Base-by-base conservation (phyloP, 2,888 invertebrate genomes). In the Pandemis cinnamomeana region DNA sequence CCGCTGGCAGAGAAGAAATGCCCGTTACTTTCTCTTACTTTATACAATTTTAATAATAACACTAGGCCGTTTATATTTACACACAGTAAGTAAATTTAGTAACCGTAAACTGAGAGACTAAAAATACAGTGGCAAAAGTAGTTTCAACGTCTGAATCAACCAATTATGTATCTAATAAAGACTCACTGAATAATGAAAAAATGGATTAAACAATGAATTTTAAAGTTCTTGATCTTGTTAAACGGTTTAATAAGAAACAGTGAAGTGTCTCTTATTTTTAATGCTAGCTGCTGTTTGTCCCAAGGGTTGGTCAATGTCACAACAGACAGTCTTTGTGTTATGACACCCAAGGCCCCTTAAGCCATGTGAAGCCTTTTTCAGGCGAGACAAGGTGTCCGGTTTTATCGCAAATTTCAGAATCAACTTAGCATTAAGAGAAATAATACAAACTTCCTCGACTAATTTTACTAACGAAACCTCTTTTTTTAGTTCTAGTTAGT, bases 21-120 rank as follows among this genome's bases (percentile, higher is more conserved):
- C 58, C 20, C 20, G 61, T 44, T 41, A 20, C 36, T 60, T 63
- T 63, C 44, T 20, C 15, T 10, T 64, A 3, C 15, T 41, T 71
- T 66, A n/a, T 58, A 58, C 55, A 60, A 20, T 51, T 58, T 67
- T 67, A 61, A 53, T 71, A 60, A 42, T 27, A n/a, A 51, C 27
- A 53, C 41, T 60, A 62, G 27, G 27, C 41, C 6, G 13, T 58
- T 63, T 11, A 58, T 11, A 27, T 58, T 58, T 27, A 27, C 58
- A 15, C 15, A 15, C 27, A 20, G 27, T 27, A 27, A 58, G 15
- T 53, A 53, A 53, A 20, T 20, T 20, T 20, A 20, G 20, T 20
- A 20, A 20, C 20, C 55, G 7, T 55, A 20, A 51, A 51, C 6
- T n/a, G 51, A 7, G 51, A 51, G 15, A 15, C 7, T 55, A 55